phyloP scores from a whole-genome alignment of 1,140 invertebrate genomes.

The Trichomalopsis sarcophagae region DNA sequence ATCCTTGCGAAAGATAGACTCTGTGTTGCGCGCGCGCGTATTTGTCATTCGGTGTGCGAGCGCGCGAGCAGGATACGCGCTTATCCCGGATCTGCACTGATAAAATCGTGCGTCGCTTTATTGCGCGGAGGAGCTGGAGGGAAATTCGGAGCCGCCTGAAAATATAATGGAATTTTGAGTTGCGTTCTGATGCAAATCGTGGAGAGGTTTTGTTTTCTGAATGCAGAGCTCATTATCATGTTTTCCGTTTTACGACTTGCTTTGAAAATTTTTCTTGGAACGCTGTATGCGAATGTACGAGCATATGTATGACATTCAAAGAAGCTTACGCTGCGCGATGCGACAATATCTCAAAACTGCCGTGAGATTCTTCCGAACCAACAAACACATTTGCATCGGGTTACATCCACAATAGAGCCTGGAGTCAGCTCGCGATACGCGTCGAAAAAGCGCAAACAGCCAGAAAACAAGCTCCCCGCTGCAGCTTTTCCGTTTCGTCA shows the following conservation, averaged over 20 bases:
- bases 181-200: no score
- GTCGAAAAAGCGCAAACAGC: neutral
- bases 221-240: no score
- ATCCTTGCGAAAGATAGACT: neutral
- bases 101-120: neutral
- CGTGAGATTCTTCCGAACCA: no score
- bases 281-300: no score
- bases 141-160: neutral
- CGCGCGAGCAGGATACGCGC: neutral
- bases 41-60: neutral
- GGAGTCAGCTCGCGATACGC: neutral
- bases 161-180: neutral
- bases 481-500: neutral
- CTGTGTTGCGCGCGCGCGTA: neutral
- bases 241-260: no score
- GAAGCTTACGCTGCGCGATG: no score
- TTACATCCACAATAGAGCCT: no score
- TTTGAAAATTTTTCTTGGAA: no score
- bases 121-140: neutral
- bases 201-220: no score
- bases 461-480: neutral
- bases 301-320: no score
- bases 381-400: no score
- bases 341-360: no score
- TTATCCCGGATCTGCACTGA: slow-evolving; percentile 9